phyloP scores from a whole-genome alignment of 1,140 invertebrate species.

The Drosophila rufa region DNA sequence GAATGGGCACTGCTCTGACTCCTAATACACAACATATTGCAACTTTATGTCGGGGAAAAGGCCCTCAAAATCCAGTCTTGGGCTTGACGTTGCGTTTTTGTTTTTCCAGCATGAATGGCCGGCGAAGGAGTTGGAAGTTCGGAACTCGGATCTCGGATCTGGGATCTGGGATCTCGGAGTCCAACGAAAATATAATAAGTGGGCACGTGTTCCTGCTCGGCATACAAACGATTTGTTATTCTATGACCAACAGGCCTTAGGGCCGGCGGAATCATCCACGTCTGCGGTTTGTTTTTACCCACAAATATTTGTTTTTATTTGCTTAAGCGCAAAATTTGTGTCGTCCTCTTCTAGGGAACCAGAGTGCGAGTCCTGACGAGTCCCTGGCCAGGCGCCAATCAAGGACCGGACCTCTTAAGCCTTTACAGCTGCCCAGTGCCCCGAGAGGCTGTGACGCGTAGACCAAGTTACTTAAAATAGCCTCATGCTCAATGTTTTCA shows the following conservation, averaged over 20 bases:
- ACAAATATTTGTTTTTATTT: conserved; percentile 78
- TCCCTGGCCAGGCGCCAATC: conserved; percentile 55
- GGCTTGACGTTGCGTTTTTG: conserved; percentile 41
- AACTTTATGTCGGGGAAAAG: conserved; percentile 71
- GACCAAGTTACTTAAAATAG: conserved; percentile 26
- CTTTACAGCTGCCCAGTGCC: conserved; percentile 65
- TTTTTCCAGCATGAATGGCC: conserved; percentile 56
- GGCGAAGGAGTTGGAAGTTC: conserved; percentile 8
- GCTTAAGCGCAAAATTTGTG: conserved; percentile 63
- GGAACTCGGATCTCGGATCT: conserved; percentile 14
- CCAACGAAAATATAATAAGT: conserved; percentile 71
- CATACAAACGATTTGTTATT: conserved; percentile 72
- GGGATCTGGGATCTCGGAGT: conserved; percentile 3
- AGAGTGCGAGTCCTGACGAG: background rate
- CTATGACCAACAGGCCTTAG: conserved; percentile 61
- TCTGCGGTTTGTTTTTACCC: conserved; percentile 68
- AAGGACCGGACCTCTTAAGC: conserved; percentile 49
- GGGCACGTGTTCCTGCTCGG: conserved; percentile 70
- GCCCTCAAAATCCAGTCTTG: conserved; percentile 8
- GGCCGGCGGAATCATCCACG: conserved; percentile 22
- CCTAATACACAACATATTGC: conserved; percentile 78
- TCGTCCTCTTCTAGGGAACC: conserved; percentile 50
- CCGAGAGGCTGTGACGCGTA: background rate
- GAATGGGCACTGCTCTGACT: conserved; percentile 29
- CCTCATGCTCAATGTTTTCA: conserved; percentile 6